Conservation (phyloP, 2,797 vertebrate genomes). For the Enteromius anoplus region DNA sequence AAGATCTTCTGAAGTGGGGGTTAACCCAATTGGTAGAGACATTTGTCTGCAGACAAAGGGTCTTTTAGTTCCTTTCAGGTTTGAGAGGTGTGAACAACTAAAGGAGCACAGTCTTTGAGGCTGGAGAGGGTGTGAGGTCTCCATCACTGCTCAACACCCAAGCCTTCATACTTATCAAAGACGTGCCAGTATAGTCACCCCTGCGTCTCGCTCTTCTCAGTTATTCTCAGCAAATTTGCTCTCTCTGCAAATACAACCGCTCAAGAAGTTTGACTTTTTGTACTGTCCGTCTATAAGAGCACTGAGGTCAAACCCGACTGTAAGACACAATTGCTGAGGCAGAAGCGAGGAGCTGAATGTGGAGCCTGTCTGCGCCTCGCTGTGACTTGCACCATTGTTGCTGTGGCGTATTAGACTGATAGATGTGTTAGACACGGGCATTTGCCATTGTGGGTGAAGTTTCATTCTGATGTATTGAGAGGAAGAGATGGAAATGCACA, state of each 20-base stretch:
- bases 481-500: neutral
- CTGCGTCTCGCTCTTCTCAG: neutral
- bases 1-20: neutral
- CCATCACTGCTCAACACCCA: conserved; percentile 11
- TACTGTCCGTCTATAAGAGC: neutral
- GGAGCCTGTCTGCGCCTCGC: conserved; percentile 34
- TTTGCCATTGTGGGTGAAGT: neutral
- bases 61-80: conserved; percentile 24
- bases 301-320: neutral
- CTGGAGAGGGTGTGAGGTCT: conserved; percentile 16
- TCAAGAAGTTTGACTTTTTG: neutral
- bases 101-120: conserved; percentile 22
- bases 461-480: neutral
- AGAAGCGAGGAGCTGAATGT: conserved; percentile 20
- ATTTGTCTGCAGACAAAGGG: conserved; percentile 43
- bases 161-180: neutral
- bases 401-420: conserved; percentile 10
- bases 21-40: conserved; percentile 3
- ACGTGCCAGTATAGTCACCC: neutral
- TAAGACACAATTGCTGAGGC: conserved; percentile 10
- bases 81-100: conserved; percentile 32
- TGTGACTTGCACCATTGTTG: conserved; percentile 45
- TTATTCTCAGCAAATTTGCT: neutral
- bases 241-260: neutral
- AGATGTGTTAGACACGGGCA: neutral